These are phyloP conservation scores for Trididemnum clinides DNA, from an alignment of 23 tunicate genomes.

Conservation along the genomic window DNA sequence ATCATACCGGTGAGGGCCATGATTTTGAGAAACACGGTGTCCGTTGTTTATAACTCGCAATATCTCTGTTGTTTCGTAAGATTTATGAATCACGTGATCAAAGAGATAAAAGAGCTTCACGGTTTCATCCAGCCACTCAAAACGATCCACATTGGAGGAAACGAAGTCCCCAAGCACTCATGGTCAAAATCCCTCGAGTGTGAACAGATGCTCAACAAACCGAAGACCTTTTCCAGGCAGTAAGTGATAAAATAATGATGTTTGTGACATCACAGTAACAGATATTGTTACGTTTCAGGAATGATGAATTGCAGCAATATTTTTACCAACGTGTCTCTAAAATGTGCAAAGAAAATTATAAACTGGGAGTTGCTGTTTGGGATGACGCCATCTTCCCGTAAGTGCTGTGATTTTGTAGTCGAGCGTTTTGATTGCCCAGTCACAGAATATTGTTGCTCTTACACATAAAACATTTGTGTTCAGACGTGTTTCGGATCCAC, in stretches of 20 bases:
- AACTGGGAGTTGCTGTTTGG: slow-evolving; percentile 59
- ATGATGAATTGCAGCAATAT: slow-evolving; percentile 54
- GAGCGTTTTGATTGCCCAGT: too few species aligned
- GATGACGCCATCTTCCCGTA: slow-evolving; percentile 56
- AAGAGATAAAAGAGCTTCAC: slow-evolving; percentile 6
- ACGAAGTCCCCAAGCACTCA: slow-evolving; percentile 48
- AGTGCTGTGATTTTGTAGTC: too few species aligned
- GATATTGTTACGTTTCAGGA: slow-evolving; percentile 28
- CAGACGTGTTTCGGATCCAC: too few species aligned
- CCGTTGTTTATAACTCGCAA: too few species aligned
- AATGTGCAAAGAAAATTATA: slow-evolving; percentile 39
- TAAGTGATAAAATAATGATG: neutral
- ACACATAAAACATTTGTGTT: too few species aligned
- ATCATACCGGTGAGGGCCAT: slow-evolving; percentile 34
- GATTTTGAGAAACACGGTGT: too few species aligned
- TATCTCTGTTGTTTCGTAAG: neutral
- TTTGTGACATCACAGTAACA: neutral
- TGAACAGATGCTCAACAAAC: neutral
- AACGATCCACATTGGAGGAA: slow-evolving; percentile 63
- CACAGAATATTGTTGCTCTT: too few species aligned
- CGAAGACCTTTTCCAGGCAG: slow-evolving; percentile 8
- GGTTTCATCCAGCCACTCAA: slow-evolving; percentile 30
- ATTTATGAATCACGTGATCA: neutral
- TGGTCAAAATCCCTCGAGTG: slow-evolving; percentile 63
- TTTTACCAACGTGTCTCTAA: slow-evolving; percentile 41